Evolutionary conservation across 2,113 vertebrate genomes (phyloP).

Genomic region (Stegostoma tigrinum): DNA sequence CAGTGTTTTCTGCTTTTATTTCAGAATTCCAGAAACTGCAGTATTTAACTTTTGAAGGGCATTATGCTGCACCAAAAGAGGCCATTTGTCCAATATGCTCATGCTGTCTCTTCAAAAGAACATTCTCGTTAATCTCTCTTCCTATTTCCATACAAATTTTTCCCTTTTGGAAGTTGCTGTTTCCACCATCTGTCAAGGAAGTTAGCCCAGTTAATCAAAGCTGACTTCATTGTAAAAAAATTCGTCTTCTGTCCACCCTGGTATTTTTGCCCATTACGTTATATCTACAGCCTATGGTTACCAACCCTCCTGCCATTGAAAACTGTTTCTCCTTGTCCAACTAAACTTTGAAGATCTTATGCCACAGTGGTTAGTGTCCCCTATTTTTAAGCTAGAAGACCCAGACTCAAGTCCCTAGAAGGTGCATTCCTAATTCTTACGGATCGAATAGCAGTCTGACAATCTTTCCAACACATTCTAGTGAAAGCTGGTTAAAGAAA

Average conservation of each 20-base stretch:
- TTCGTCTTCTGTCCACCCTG: too few species aligned
- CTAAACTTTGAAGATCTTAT: background rate
- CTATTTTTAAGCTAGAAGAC: background rate
- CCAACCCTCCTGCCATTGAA: background rate
- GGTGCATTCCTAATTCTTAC: background rate
- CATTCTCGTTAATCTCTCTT: constrained; percentile 30
- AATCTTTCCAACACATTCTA: background rate
- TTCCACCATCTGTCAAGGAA: background rate
- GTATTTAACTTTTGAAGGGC: background rate
- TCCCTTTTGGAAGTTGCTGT: constrained; percentile 8
- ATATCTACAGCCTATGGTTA: background rate
- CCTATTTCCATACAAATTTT: constrained; percentile 44
- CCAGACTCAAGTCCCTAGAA: background rate
- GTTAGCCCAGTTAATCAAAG: constrained; percentile 44
- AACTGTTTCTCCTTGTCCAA: background rate
- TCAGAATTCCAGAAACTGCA: background rate
- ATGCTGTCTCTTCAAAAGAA: background rate
- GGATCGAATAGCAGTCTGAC: too few species aligned
- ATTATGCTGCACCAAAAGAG: constrained; percentile 25
- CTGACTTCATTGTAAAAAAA: constrained; percentile 28
- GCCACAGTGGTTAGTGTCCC: background rate
- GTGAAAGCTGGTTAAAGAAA: background rate
- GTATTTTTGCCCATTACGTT: background rate
- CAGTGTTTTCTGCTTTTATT: background rate
- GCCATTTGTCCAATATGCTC: background rate